These are phyloP conservation scores for Mamestra brassicae DNA, from an alignment of 2,888 invertebrate genomes.

Conservation along the genomic window DNA sequence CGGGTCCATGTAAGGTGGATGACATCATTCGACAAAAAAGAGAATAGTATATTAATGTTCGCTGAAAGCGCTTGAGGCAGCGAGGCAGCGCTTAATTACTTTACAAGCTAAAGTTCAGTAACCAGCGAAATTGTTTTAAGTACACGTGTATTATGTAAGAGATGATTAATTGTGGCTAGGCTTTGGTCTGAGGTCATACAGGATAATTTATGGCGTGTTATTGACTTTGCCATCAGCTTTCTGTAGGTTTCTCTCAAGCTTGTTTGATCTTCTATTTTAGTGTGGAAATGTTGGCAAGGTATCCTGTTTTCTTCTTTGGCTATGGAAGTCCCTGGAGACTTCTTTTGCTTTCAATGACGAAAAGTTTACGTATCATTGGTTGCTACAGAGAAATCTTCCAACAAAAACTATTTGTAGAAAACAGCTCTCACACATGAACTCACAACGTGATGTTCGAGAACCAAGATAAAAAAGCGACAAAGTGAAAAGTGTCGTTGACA, in stretches of 20 bases:
- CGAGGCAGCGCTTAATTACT: slow-evolving; percentile 57
- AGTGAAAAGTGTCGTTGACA: slow-evolving; percentile 72
- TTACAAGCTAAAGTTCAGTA: slow-evolving; percentile 47
- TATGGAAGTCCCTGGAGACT: background rate
- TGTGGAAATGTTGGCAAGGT: background rate
- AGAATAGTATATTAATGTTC: slow-evolving; percentile 40
- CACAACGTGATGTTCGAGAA: background rate
- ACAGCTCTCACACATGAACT: slow-evolving; percentile 28
- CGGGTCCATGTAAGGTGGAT: slow-evolving; percentile 67
- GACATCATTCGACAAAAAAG: slow-evolving; percentile 70
- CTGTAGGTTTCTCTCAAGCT: background rate
- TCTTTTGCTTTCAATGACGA: background rate
- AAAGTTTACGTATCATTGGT: too few species aligned
- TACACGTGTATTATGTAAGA: slow-evolving; percentile 39
- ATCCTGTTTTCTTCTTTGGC: background rate
- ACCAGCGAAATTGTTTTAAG: slow-evolving; percentile 52
- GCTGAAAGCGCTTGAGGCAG: slow-evolving; percentile 60
- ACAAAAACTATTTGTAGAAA: slow-evolving; percentile 17
- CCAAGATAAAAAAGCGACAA: slow-evolving; percentile 29
- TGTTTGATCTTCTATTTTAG: background rate
- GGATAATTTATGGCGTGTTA: slow-evolving; percentile 11
- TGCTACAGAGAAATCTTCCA: background rate
- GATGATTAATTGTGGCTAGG: slow-evolving; percentile 31
- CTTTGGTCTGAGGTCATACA: slow-evolving; percentile 12
- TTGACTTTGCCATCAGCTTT: slow-evolving; percentile 13